These are phyloP conservation scores for Leucozona laternaria DNA, from an alignment of 2,888 invertebrate species.

Conservation along the genomic window DNA sequence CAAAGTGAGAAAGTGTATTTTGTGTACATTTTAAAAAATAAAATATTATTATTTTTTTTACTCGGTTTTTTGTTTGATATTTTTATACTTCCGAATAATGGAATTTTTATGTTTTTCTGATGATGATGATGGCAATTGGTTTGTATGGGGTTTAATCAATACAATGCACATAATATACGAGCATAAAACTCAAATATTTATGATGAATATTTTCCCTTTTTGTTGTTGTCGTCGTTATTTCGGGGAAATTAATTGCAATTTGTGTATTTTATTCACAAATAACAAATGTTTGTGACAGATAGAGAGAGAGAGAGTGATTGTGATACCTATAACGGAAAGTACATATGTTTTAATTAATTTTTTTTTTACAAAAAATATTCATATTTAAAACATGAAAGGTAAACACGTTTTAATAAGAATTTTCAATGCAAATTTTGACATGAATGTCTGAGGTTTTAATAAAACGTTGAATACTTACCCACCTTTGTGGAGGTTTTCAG, in stretches of 20 bases:
- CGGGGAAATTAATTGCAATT: constrained; percentile 58
- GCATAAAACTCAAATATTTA: constrained; percentile 42
- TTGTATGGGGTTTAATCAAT: constrained; percentile 7
- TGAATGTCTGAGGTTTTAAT: neutral
- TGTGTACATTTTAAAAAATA: constrained; percentile 2
- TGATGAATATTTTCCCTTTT: constrained; percentile 34
- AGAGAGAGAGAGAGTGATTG: neutral
- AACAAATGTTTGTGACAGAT: constrained; percentile 24
- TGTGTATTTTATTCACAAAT: constrained; percentile 45
- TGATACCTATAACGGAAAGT: neutral
- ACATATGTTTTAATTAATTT: constrained; percentile 13
- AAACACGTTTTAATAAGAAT: neutral
- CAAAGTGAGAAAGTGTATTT: constrained; percentile 26
- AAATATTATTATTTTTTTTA: constrained; percentile 27
- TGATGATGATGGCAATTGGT: constrained; percentile 13
- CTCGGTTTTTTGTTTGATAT: constrained; percentile 6
- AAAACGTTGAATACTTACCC: neutral
- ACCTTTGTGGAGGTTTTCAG: too few species aligned
- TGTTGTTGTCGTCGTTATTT: neutral
- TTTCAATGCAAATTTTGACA: neutral
- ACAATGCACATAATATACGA: neutral
- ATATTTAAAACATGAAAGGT: neutral
- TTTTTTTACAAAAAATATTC: neutral
- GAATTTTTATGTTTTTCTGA: constrained; percentile 36
- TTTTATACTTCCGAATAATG: constrained; percentile 21